Percentiles rank a stretch among this genome's conserved stretches.
Conservation (phyloP, 2,888 invertebrate genomes). For the Adelognathus sp. region DNA sequence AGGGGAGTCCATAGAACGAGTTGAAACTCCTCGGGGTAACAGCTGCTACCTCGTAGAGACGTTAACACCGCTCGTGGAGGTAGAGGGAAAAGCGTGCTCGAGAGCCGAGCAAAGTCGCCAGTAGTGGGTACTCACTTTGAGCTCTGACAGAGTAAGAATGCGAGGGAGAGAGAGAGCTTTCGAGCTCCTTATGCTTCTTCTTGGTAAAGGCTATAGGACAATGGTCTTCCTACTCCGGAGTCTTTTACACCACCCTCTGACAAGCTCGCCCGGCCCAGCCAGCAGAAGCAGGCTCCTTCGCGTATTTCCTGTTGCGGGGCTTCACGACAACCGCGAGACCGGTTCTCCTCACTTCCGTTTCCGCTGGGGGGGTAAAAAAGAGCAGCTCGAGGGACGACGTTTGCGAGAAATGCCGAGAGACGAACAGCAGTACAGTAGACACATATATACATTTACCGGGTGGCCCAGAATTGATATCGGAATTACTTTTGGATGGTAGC, state of each 20-base stretch:
- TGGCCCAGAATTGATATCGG: too few species aligned
- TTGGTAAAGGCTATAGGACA: slow-evolving; percentile 37
- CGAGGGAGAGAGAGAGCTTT: neutral
- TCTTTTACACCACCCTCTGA: slow-evolving; percentile 32
- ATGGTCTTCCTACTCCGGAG: slow-evolving; percentile 27
- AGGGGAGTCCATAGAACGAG: slow-evolving; percentile 19
- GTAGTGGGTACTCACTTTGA: slow-evolving; percentile 42
- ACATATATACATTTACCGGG: neutral
- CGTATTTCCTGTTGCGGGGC: slow-evolving; percentile 39
- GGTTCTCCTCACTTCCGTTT: slow-evolving; percentile 43
- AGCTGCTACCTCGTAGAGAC: slow-evolving; percentile 54
- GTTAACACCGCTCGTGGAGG: slow-evolving; percentile 43
- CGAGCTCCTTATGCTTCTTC: slow-evolving; percentile 28
- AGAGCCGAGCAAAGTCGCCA: slow-evolving; percentile 30
- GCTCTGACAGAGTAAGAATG: neutral
- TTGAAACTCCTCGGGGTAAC: slow-evolving; percentile 51
- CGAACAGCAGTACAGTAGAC: neutral
- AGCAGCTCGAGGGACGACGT: slow-evolving; percentile 6
- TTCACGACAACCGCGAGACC: slow-evolving; percentile 36
- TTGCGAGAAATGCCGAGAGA: neutral
- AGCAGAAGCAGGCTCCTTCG: slow-evolving; percentile 10
- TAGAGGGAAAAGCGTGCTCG: slow-evolving; percentile 13
- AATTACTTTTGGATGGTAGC: too few species aligned
- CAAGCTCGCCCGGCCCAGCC: neutral
- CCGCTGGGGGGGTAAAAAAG: slow-evolving; percentile 18